Evolutionary conservation across 2,888 invertebrate genomes (phyloP).

Genomic region (Erannis defoliaria): DNA sequence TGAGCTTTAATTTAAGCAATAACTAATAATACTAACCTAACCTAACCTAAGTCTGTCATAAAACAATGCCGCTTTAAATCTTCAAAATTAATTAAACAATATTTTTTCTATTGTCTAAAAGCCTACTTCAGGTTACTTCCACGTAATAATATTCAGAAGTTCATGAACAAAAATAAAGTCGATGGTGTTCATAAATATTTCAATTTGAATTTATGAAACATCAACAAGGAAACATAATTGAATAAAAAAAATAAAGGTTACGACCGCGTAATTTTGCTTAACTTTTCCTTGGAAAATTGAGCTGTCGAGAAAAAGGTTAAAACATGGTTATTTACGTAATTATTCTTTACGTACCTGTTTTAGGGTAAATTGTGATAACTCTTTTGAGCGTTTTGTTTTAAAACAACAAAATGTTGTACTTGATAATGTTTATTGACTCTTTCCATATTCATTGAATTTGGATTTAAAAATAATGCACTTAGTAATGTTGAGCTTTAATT

Average conservation of each 20-base stretch:
- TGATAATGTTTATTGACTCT: too few relatives aligned
- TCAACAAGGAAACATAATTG: slow-evolving; percentile 4
- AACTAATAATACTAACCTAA: too few relatives aligned
- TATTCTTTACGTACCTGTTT: slow-evolving; percentile 27
- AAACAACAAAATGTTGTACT: too few relatives aligned
- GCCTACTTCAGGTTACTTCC: too few relatives aligned
- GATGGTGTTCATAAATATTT: neutral
- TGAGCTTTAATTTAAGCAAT: too few relatives aligned
- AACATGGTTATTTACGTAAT: slow-evolving; percentile 30
- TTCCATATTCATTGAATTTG: too few relatives aligned
- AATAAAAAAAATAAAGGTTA: neutral
- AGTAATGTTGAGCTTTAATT: too few relatives aligned
- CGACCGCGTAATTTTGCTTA: neutral
- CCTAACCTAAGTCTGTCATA: too few relatives aligned
- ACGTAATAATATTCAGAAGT: neutral
- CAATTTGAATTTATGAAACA: slow-evolving; percentile 11
- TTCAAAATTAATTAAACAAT: too few relatives aligned
- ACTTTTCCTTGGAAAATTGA: slow-evolving; percentile 36
- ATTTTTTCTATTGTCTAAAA: too few relatives aligned
- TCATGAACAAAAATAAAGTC: neutral
- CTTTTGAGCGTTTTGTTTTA: neutral
- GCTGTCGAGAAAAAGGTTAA: slow-evolving; percentile 24
- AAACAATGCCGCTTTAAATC: too few relatives aligned
- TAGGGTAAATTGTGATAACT: slow-evolving; percentile 28
- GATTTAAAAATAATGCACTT: too few relatives aligned